Base-by-base conservation (phyloP, 2,888 invertebrate species). In the Liposcelis brunnea region DNA sequence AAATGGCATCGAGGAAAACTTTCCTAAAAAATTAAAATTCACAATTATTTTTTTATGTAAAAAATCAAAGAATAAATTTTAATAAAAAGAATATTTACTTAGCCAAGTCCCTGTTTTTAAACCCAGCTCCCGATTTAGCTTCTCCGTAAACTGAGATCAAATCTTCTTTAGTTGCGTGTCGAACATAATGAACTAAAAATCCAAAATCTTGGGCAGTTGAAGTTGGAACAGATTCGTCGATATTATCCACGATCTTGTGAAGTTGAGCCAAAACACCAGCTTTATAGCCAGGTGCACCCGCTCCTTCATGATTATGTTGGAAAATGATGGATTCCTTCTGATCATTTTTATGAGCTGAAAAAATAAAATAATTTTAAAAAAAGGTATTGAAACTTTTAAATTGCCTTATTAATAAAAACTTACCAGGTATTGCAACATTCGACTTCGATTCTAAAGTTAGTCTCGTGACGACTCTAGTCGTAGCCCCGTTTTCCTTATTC, bases 1-100 rank as follows among this genome's bases (percentile, higher is more conserved):
- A 77, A 0, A 93, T 63, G 45, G 81, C 89, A 58, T 93, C 90
- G 44, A 86, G 60, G 59, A 82, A 80, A 5, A 85, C 74, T 53
- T 80, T 80, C 54, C 80, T 78, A 40, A n/a, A n/a, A n/a, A n/a
- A n/a, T n/a, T n/a, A n/a, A n/a, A n/a, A n/a, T n/a, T n/a, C n/a
- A n/a, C n/a, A n/a, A n/a, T n/a, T n/a, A n/a, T n/a, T n/a, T n/a
- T n/a, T n/a, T n/a, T n/a, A n/a, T n/a, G n/a, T n/a, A n/a, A n/a
- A n/a, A n/a, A 26, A 26, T 26, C 26, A 8, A 26, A 26, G n/a
- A 26, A 6, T 26, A 26, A 26, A 26, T 8, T 26, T 4, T 26
- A 6, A 26, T 26, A 26, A 26, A 26, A 26, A n/a, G n/a, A n/a
- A n/a, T n/a, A 60, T 66, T 66, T 61, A 72, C 69, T 70, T 75